Evolutionary conservation across 2,888 invertebrate genomes (phyloP).

Genomic region (Athrips mouffetella): DNA sequence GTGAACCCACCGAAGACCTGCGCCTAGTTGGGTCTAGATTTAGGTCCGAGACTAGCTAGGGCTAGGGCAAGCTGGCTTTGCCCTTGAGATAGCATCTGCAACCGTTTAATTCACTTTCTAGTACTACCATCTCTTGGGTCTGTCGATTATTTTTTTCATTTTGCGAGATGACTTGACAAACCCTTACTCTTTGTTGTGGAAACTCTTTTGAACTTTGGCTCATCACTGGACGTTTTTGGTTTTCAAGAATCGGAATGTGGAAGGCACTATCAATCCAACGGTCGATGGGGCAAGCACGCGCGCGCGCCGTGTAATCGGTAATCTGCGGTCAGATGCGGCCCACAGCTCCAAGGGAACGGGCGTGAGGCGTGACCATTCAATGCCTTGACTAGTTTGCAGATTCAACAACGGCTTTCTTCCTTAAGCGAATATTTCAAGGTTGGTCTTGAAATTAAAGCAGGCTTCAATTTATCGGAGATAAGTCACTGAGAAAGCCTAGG

Average conservation of each 20-base stretch:
- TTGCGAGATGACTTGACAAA: too few relatives aligned
- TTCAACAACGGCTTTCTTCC: neutral
- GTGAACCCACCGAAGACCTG: constrained; percentile 34
- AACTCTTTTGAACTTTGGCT: too few relatives aligned
- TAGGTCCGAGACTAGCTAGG: constrained; percentile 10
- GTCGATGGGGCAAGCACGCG: constrained; percentile 13
- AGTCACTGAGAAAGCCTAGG: neutral
- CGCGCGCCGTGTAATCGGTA: constrained; percentile 18
- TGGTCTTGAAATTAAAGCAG: neutral
- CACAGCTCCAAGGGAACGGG: constrained; percentile 5
- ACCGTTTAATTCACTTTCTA: too few relatives aligned
- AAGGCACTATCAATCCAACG: constrained; percentile 2
- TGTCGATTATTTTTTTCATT: too few relatives aligned
- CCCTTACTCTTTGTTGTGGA: too few relatives aligned
- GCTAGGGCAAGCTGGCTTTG: neutral
- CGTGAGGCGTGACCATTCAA: constrained; percentile 11
- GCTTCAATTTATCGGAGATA: neutral
- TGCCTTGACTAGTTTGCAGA: neutral
- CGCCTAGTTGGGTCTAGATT: constrained; percentile 21
- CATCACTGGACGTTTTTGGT: neutral
- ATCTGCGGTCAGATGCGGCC: constrained; percentile 17
- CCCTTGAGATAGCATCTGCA: neutral
- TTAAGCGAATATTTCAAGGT: too few relatives aligned
- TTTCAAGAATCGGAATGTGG: too few relatives aligned
- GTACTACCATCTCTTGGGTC: too few relatives aligned